Percentiles rank a stretch among this genome's conserved stretches.
These are phyloP conservation scores for Asobara japonica DNA, from an alignment of 1,140 invertebrate genomes.

Conservation along the genomic window DNA sequence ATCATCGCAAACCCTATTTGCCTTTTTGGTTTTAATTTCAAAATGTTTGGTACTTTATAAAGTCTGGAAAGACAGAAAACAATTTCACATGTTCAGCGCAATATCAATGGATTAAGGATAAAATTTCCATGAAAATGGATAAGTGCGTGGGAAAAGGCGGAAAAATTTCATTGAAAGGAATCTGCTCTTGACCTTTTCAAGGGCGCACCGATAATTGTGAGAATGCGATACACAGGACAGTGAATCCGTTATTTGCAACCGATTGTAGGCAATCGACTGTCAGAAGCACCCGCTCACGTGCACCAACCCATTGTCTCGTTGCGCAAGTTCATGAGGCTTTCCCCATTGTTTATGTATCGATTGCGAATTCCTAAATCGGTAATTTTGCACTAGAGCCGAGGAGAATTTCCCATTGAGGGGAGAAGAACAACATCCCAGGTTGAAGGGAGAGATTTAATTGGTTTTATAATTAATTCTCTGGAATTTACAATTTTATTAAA, in stretches of 20 bases:
- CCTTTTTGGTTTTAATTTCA: no score
- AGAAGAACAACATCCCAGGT: not conserved
- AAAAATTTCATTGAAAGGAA: not conserved
- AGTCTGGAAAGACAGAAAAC: no score
- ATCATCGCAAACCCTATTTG: no score
- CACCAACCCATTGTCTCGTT: not conserved
- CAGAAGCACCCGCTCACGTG: slow-evolving; percentile 21
- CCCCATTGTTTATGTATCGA: not conserved
- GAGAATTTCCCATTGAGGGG: not conserved
- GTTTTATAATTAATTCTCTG: not conserved
- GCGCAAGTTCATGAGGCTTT: slow-evolving; percentile 8
- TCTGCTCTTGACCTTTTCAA: slow-evolving; percentile 6
- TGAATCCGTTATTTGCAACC: not conserved
- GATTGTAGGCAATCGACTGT: slow-evolving; percentile 12
- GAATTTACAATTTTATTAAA: not conserved
- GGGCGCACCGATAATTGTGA: not conserved
- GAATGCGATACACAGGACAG: not conserved
- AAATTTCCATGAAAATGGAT: not conserved
- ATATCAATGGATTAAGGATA: not conserved
- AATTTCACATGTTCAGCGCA: no score
- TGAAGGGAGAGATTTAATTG: not conserved
- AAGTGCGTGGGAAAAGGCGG: not conserved
- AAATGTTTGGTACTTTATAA: no score
- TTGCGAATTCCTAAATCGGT: not conserved
- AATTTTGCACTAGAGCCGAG: not conserved